Conservation (phyloP, 2,797 vertebrate genomes). For the Eulemur albifrons region DNA sequence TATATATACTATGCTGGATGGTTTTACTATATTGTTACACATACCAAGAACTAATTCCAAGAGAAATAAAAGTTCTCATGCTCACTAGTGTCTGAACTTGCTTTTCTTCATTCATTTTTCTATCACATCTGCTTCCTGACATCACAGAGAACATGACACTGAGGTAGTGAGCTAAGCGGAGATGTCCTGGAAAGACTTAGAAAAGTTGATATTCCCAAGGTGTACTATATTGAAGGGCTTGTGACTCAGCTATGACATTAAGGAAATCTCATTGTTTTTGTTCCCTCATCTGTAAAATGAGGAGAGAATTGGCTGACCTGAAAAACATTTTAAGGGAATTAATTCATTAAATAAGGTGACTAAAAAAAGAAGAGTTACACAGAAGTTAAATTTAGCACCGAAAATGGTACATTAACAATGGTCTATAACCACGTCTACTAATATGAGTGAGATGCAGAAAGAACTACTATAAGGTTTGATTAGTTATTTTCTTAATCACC, state of each 20-base stretch:
- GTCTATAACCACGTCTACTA: neutral
- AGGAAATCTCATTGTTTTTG: conserved; percentile 62
- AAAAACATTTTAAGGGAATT: conserved; percentile 53
- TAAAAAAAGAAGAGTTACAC: conserved; percentile 24
- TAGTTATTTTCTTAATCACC: conserved; percentile 20
- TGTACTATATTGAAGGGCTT: conserved; percentile 22
- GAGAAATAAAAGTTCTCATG: neutral
- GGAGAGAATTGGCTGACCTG: conserved; percentile 43
- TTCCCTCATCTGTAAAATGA: conserved; percentile 68
- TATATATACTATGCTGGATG: neutral
- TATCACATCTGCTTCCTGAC: neutral
- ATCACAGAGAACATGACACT: neutral
- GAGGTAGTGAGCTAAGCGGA: neutral
- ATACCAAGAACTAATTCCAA: neutral
- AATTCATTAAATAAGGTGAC: conserved; percentile 68
- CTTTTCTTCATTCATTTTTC: neutral
- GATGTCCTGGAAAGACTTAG: neutral
- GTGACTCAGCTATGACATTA: conserved; percentile 53
- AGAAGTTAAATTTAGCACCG: conserved; percentile 58
- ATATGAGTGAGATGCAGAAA: conserved; percentile 36
- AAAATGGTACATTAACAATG: conserved; percentile 27
- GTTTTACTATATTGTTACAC: neutral
- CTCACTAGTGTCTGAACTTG: neutral
- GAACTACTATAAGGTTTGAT: neutral
- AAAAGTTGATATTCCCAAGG: conserved; percentile 31